Evolutionary conservation across 2,113 vertebrate genomes (phyloP).

Genomic region (Loxodonta africana): DNA sequence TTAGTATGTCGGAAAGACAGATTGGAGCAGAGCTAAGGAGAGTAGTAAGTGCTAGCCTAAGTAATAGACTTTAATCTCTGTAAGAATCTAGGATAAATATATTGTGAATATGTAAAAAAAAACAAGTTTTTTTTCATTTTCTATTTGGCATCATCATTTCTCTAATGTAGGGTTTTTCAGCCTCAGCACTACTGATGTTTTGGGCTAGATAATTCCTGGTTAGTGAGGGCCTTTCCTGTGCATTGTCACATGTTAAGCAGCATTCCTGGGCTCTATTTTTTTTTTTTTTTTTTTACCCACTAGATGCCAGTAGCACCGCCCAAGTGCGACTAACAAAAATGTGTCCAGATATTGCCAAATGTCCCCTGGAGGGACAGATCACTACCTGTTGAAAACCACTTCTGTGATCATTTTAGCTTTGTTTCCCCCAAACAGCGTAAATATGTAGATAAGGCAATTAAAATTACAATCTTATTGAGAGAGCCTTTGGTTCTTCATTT

Average conservation of each 20-base stretch:
- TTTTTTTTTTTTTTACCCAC: no score
- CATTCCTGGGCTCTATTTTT: background rate
- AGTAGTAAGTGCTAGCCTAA: background rate
- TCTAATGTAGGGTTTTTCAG: background rate
- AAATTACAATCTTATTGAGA: conserved; percentile 24
- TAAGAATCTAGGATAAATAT: background rate
- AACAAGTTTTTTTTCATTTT: background rate
- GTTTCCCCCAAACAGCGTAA: background rate
- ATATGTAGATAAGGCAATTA: conserved; percentile 34
- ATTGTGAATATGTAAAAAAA: background rate
- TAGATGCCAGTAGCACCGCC: background rate
- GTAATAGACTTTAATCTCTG: background rate
- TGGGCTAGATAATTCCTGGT: background rate
- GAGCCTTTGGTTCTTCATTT: background rate
- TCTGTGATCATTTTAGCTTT: background rate
- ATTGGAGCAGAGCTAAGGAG: background rate
- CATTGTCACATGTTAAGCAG: background rate
- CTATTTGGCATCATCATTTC: background rate
- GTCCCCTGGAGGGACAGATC: background rate
- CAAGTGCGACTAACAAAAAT: conserved; percentile 15
- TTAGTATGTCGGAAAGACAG: background rate
- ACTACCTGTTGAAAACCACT: background rate
- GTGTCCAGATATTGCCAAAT: background rate
- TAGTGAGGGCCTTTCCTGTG: background rate
- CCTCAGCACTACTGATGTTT: conserved; percentile 9